phyloP scores from a whole-genome alignment of 1,140 invertebrate species.

The Mercenaria mercenaria region DNA sequence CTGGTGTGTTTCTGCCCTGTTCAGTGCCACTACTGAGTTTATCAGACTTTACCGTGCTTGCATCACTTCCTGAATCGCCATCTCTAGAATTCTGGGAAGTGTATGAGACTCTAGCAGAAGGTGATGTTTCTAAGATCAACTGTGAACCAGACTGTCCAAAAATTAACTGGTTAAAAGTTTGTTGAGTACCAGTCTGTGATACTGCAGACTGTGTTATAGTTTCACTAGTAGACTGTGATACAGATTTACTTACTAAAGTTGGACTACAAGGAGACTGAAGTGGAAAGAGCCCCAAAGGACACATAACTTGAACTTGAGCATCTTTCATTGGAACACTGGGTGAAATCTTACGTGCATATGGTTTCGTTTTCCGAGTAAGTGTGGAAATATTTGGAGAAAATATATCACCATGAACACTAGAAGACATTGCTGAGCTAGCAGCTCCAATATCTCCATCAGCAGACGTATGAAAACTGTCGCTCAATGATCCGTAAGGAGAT shows the following conservation, averaged over 20 bases:
- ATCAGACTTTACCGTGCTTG: constrained; percentile 58
- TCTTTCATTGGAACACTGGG: constrained; percentile 67
- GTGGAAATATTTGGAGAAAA: constrained; percentile 12
- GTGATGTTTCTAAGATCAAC: neutral
- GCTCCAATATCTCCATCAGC: constrained; percentile 2
- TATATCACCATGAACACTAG: constrained; percentile 40
- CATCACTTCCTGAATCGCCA: constrained; percentile 63
- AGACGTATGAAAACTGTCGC: constrained; percentile 41
- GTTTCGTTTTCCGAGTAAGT: constrained; percentile 49
- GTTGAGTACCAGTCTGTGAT: constrained; percentile 17
- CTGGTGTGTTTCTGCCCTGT: constrained; percentile 39
- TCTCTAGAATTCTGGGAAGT: constrained; percentile 54
- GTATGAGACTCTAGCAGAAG: constrained; percentile 26
- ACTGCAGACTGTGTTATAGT: constrained; percentile 12
- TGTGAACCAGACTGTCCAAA: constrained; percentile 1
- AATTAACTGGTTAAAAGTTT: neutral
- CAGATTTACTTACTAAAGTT: constrained; percentile 1
- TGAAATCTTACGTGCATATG: constrained; percentile 69
- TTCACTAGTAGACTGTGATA: neutral
- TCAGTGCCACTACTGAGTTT: constrained; percentile 40
- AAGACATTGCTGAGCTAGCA: neutral
- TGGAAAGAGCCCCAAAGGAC: constrained; percentile 66
- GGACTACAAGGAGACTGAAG: constrained; percentile 59
- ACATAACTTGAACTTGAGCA: constrained; percentile 76
- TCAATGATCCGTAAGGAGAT: constrained; percentile 63